Percentiles rank a stretch among this genome's conserved stretches.
These are phyloP conservation scores for Willisornis vidua DNA, from an alignment of 2,113 vertebrate genomes.

Conservation along the genomic window DNA sequence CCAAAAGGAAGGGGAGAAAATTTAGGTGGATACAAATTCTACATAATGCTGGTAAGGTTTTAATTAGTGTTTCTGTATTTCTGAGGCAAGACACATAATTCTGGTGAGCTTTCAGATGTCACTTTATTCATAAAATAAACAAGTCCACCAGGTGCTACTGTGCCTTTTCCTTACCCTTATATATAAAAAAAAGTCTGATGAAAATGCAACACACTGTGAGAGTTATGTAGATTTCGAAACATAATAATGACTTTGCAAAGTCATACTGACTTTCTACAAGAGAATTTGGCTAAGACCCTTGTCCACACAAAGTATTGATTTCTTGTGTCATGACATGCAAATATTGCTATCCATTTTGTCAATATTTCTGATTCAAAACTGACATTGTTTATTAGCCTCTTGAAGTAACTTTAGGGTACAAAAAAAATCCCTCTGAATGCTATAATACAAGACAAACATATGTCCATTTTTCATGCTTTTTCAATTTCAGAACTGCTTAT, in stretches of 20 bases:
- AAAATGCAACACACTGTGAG: neutral
- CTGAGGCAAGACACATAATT: neutral
- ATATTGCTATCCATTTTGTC: neutral
- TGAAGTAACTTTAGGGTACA: neutral
- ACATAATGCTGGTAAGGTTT: neutral
- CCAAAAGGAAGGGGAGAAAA: neutral
- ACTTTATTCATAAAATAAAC: neutral
- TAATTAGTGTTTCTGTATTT: neutral
- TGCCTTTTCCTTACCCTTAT: neutral
- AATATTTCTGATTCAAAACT: neutral
- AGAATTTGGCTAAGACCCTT: neutral
- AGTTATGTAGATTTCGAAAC: neutral
- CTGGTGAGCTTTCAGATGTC: neutral
- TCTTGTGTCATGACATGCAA: neutral
- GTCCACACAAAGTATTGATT: neutral
- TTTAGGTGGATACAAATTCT: neutral
- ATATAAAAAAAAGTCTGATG: rapidly evolving
- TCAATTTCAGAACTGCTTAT: neutral
- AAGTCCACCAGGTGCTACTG: neutral
- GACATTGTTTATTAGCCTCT: neutral
- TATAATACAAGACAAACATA: neutral
- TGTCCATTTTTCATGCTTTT: neutral
- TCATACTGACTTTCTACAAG: neutral
- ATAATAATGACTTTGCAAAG: neutral
- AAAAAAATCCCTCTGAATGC: neutral